Evolutionary conservation across 2,113 vertebrate species (phyloP), one percentile per base, ranked within the genome.

Genomic region (Zosterops pallidus): DNA sequence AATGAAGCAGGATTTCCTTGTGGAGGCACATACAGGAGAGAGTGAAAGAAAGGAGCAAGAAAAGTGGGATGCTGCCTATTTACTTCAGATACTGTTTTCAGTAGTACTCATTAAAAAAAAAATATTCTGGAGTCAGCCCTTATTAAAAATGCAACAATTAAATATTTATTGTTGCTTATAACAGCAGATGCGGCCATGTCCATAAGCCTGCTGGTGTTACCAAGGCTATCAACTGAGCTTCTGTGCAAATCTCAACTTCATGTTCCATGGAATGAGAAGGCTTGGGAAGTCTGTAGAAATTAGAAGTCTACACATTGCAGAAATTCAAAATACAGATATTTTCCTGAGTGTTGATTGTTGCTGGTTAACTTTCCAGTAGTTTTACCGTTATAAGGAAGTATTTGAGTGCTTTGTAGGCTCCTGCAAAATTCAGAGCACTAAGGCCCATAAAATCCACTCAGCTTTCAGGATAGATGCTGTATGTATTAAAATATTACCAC

Each of bases 161-260:
- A 92, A 88, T 95, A 93, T 83, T 96, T 83, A 93, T 74, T 85
- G 24, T 56, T 89, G 55, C 44, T 80, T 90, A 81, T 60, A 90
- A 92, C 85, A 90, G 33, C 63, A 77, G 70, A 68, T 33, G 70
- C 28, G 62, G 65, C 76, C 84, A 80, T 72, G 33, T 39, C 75
- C 55, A 21, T 47, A 46, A 91, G 59, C 47, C 39, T 83, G 50
- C 55, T 75, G 56, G 41, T 56, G 55, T 89, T 81, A 90, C 47
- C 79, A 86, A 83, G 64, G 82, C 35, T 67, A 49, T 26, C 50
- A 86, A 1, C 35, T 24, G 37, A 92, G 60, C 49, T 60, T 52
- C 63, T 78, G 11, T 57, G 9, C 26, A 80, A 71, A 63, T 26
- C 39, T 88, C 46, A 62, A 15, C 41, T 56, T 62, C 29, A 28